Evolutionary conservation across 2,113 vertebrate genomes (phyloP).

Genomic region (Cephalopterus ornatus): DNA sequence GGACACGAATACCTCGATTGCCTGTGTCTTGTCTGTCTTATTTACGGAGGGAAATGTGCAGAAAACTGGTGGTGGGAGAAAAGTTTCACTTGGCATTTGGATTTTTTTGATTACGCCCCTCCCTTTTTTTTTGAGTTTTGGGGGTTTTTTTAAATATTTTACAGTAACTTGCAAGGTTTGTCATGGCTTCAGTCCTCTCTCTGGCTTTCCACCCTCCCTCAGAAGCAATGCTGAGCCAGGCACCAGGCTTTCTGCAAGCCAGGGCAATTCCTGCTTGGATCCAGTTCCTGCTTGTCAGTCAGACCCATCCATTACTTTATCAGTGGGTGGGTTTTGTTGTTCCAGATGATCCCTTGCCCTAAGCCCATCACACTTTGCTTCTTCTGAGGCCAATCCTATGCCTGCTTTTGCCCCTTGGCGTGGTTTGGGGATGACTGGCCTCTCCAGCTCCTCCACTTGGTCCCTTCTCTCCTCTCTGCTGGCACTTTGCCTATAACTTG

Average conservation of each 20-base stretch:
- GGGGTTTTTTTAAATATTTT: no score
- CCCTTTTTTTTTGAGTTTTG: fast-evolving
- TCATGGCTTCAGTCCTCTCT: neutral
- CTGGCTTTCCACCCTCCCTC: neutral
- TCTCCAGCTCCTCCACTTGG: fast-evolving
- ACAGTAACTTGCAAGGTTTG: neutral
- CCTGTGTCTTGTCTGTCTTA: neutral
- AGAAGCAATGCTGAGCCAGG: neutral
- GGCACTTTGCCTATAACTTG: neutral
- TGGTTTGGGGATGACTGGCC: neutral
- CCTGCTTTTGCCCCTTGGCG: neutral
- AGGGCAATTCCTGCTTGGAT: neutral
- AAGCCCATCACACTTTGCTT: neutral
- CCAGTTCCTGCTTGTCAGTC: neutral
- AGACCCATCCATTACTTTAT: neutral
- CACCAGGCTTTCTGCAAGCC: neutral
- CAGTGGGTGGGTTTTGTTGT: neutral
- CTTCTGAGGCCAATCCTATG: neutral
- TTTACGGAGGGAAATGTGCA: neutral
- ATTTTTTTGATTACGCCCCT: fast-evolving
- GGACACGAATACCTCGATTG: neutral
- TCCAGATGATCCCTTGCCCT: neutral
- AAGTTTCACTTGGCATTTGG: neutral
- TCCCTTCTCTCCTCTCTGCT: neutral
- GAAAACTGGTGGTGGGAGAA: neutral